Base-by-base conservation (phyloP, 2,888 invertebrate genomes). In the Eupithecia pulchellata region DNA sequence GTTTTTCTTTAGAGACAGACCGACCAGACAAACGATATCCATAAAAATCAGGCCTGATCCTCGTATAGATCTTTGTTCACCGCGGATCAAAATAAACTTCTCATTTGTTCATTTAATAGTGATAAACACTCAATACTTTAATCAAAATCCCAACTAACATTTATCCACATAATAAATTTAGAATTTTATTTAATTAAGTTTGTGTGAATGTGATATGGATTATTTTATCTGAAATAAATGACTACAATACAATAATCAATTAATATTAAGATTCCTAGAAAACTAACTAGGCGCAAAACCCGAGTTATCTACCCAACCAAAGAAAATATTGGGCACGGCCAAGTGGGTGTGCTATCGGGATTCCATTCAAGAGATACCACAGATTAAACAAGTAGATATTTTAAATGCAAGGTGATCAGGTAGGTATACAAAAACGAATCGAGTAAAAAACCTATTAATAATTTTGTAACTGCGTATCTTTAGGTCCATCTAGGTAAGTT, bases 301-400 rank as follows among this genome's bases (percentile, higher is more conserved):
- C 20, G 64, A 20, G 20, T 64, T 36, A 39, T 14, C n/a, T 39
- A 52, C 29, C 68, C 20, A 57, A 2, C 29, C 17, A 17, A 57
- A 57, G 17, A 66, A 72, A 69, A 75, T 71, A 71, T 72, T 68
- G 69, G 76, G 61, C 64, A 68, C 71, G 55, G 52, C 34, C 32
- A 9, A 52, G 74, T 78, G 78, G 77, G 78, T 71, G 78, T 73
- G 77, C 68, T 71, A 69, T 69, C 75, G 66, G 67, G 75, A 77
- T 78, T 77, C 78, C 78, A 73, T 75, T 77, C 75, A 69, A 71
- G 66, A 61, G 64, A 47, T 62, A 68, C 39, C 55, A 68, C 64
- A 65, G 61, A 65, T 55, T 42, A 64, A 58, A 55, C n/a, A 61
- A 57, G 32, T 52, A 25, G 52, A 1, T 25, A 25, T 30, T n/a